Percentiles rank a stretch among this genome's conserved stretches.
phyloP scores from a whole-genome alignment of 2,113 vertebrate species.

The Otis tarda region DNA sequence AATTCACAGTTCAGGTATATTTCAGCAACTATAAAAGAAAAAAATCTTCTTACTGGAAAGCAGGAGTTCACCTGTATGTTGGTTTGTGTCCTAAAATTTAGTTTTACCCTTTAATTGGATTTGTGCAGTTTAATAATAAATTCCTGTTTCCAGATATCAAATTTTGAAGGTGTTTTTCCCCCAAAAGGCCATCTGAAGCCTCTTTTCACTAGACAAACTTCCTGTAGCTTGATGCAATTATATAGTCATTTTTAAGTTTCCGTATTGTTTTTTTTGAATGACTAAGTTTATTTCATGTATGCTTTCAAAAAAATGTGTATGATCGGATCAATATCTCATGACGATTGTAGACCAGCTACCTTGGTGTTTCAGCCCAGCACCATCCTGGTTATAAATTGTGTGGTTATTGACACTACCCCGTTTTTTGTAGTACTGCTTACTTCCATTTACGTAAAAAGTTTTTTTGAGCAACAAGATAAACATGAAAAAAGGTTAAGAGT shows the following conservation, averaged over 20 bases:
- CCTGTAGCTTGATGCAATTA: not conserved
- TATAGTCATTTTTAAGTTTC: not conserved
- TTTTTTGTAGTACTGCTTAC: not conserved
- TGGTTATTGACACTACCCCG: not conserved
- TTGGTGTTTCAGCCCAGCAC: not conserved
- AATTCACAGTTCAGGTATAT: not conserved
- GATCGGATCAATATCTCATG: not conserved
- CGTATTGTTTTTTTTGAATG: not conserved
- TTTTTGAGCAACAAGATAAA: not conserved
- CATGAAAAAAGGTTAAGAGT: not conserved
- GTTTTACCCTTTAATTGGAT: not conserved
- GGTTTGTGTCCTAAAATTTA: not conserved
- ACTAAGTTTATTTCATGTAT: not conserved
- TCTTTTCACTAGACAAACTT: not conserved
- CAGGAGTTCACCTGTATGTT: not conserved
- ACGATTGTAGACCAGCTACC: not conserved
- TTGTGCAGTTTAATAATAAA: not conserved
- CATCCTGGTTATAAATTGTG: not conserved
- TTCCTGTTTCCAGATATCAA: not conserved
- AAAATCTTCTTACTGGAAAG: not conserved
- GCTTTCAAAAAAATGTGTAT: not conserved
- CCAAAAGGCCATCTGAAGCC: not conserved
- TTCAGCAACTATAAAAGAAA: not conserved
- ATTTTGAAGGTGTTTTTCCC: not conserved
- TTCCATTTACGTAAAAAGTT: not conserved